A percentile compares a stretch with the other conserved stretches of the same genome.
Conservation (phyloP, 2,797 vertebrate species). For the Sarcoramphus papa region DNA sequence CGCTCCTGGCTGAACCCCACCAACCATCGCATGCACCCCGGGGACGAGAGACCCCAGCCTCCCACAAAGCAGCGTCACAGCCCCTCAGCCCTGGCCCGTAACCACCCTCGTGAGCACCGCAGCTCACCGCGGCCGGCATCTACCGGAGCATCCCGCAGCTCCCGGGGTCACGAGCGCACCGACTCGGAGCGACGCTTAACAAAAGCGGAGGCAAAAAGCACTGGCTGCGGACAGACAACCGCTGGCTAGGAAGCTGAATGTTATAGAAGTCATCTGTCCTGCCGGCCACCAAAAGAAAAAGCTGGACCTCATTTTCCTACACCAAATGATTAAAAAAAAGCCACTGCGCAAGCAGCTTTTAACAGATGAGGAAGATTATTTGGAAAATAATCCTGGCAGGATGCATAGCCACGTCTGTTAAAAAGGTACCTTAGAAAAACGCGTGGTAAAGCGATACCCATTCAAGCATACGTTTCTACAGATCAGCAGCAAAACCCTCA, state of each 20-base stretch:
- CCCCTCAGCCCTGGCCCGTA: too few relatives aligned
- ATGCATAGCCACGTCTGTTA: neutral
- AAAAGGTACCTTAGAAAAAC: neutral
- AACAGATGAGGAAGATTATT: neutral
- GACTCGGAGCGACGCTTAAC: neutral
- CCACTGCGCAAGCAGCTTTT: neutral
- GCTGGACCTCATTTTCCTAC: neutral
- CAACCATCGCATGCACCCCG: rapidly evolving
- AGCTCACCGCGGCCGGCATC: neutral
- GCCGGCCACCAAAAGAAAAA: neutral
- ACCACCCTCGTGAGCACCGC: neutral
- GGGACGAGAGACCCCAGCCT: neutral
- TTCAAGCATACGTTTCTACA: neutral
- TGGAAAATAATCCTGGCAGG: neutral
- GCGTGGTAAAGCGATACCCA: neutral
- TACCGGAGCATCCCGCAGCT: neutral
- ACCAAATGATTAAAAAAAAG: neutral
- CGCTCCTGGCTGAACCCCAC: neutral
- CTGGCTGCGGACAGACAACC: too few relatives aligned
- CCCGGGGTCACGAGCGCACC: rapidly evolving
- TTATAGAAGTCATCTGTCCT: neutral
- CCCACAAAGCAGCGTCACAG: neutral
- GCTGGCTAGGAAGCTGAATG: neutral
- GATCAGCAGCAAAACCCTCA: neutral
- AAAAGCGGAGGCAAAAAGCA: neutral